phyloP scores from a whole-genome alignment of 2,888 invertebrate species.

The Mythimna albipuncta region DNA sequence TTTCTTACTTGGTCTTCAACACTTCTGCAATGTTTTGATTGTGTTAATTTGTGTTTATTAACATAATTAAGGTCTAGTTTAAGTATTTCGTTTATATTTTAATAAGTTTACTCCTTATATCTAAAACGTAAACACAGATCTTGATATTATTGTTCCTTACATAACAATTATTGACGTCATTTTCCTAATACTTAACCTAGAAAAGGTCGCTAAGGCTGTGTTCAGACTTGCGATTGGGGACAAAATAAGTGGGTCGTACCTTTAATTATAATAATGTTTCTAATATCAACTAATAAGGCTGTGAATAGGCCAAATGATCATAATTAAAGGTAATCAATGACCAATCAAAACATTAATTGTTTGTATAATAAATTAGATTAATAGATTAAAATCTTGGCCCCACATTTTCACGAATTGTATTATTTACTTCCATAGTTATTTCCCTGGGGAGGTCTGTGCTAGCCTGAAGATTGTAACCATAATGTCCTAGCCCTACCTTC shows the following conservation, averaged over 20 bases:
- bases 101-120: constrained; percentile 31
- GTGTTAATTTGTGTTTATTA: constrained; percentile 37
- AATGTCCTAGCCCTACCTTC: no score
- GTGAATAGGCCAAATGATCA: background rate
- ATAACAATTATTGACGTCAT: constrained; percentile 86
- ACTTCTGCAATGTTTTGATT: constrained; percentile 57
- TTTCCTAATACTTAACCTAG: constrained; percentile 80
- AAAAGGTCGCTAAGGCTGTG: constrained; percentile 67
- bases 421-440: background rate
- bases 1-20: constrained; percentile 2
- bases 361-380: constrained; percentile 2
- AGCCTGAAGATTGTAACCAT: background rate
- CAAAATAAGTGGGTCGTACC: background rate
- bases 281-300: background rate
- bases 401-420: background rate
- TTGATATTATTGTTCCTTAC: constrained; percentile 85
- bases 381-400: background rate
- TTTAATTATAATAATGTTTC: background rate
- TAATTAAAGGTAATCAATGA: background rate
- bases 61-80: constrained; percentile 20
- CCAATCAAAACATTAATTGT: constrained; percentile 2
- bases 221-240: constrained; percentile 45
- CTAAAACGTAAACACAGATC: constrained; percentile 65
- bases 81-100: constrained; percentile 9
- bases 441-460: background rate